Evolutionary conservation across 2,888 invertebrate genomes (phyloP).

Genomic region (Drepanosiphum platanoidis): DNA sequence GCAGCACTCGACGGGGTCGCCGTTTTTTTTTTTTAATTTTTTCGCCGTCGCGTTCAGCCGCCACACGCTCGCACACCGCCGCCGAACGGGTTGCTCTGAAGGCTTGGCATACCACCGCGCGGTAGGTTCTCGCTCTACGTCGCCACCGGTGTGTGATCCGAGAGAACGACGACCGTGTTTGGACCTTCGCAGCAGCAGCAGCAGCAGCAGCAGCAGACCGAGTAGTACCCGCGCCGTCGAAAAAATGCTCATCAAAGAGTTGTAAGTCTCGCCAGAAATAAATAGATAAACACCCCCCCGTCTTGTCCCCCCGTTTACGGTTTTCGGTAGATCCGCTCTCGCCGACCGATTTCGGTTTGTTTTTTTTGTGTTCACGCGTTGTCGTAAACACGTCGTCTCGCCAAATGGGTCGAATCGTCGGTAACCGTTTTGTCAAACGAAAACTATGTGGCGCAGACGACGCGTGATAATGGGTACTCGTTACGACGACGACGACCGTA

Average conservation of each 20-base stretch:
- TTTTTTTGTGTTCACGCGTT: not conserved
- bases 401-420: not conserved
- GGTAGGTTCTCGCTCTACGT: not conserved
- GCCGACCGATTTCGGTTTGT: not conserved
- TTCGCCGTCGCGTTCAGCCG: not conserved
- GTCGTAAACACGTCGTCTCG: not conserved
- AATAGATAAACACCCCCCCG: not conserved
- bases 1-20: too few species aligned
- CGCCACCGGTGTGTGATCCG: not conserved
- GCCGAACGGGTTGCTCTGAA: not conserved
- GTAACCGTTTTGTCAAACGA: too few species aligned
- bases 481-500: not conserved
- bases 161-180: too few species aligned
- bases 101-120: not conserved
- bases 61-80: not conserved
- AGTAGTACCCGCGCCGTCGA: not conserved
- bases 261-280: slow-evolving; percentile 37
- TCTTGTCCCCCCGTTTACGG: too few species aligned
- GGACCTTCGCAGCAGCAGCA: not conserved
- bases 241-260: slow-evolving; percentile 61
- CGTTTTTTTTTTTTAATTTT: too few species aligned
- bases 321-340: too few species aligned
- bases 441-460: too few species aligned
- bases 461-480: not conserved
- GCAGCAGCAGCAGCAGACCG: not conserved